Percentiles rank a stretch among this genome's conserved stretches.
phyloP scores from a whole-genome alignment of 2,797 vertebrate genomes.

The Poliocrania exsul region DNA sequence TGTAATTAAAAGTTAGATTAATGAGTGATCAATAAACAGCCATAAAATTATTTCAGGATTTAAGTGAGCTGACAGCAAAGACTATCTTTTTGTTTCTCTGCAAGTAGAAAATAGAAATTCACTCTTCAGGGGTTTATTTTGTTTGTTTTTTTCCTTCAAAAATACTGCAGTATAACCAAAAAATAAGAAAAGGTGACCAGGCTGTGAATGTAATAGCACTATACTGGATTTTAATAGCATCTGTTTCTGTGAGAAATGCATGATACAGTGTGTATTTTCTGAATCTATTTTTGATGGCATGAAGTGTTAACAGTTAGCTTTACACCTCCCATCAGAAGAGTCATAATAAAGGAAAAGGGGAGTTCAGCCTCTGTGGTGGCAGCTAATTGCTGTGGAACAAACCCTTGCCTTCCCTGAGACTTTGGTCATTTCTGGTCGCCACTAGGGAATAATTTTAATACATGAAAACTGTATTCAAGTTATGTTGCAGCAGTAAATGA shows the following conservation, averaged over 20 bases:
- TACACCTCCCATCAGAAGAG: neutral
- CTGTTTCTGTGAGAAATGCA: neutral
- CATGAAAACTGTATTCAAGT: slow-evolving; percentile 4
- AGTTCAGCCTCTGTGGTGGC: neutral
- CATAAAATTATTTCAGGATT: neutral
- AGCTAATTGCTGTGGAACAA: slow-evolving; percentile 24
- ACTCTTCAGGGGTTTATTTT: neutral
- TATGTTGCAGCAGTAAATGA: slow-evolving; percentile 31
- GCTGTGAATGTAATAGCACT: neutral
- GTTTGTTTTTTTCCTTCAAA: neutral
- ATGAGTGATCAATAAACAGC: neutral
- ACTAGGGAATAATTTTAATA: slow-evolving; percentile 27
- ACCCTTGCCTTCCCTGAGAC: neutral
- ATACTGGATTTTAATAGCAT: neutral
- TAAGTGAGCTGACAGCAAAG: neutral
- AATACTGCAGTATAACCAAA: neutral
- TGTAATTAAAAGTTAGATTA: neutral
- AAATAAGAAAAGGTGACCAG: neutral
- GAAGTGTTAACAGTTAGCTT: neutral
- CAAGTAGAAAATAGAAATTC: neutral
- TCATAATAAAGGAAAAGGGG: neutral
- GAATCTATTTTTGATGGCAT: neutral
- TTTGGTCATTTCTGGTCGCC: neutral
- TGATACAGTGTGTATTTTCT: neutral
- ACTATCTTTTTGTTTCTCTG: neutral